Conservation (phyloP, 2,888 invertebrate genomes). For the Catonia carolina region DNA sequence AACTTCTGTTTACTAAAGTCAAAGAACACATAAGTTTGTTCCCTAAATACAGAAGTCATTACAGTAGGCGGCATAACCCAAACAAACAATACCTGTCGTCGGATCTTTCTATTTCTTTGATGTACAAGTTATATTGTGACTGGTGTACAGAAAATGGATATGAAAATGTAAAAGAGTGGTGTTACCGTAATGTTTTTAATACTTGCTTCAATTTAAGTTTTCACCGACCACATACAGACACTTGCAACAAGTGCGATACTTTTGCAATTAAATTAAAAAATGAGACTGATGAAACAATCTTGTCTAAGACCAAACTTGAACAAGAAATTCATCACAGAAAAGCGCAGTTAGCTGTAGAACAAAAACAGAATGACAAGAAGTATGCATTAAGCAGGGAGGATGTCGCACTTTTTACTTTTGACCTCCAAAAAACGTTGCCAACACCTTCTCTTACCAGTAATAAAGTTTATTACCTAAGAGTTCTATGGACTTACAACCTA, state of each 20-base stretch:
- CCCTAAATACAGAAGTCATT: constrained; percentile 6
- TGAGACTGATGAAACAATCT: neutral
- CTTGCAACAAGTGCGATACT: neutral
- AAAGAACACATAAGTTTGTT: neutral
- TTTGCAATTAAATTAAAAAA: constrained; percentile 1
- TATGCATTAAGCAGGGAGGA: no score
- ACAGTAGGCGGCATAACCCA: constrained; percentile 1
- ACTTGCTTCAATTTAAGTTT: constrained; percentile 2
- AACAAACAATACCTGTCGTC: neutral
- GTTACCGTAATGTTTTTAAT: constrained; percentile 1
- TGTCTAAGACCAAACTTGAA: constrained; percentile 1
- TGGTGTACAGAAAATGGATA: constrained; percentile 6
- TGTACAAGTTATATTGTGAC: neutral
- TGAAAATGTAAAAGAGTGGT: constrained; percentile 3
- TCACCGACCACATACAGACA: constrained; percentile 1
- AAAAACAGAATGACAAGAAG: constrained; percentile 4
- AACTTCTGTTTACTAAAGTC: neutral
- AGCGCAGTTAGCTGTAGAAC: constrained; percentile 2
- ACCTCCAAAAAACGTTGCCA: constrained; percentile 34
- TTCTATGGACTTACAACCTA: constrained; percentile 35
- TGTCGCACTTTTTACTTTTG: neutral
- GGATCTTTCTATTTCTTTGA: neutral
- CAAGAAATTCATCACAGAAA: neutral
- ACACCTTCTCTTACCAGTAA: constrained; percentile 36
- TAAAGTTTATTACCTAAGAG: constrained; percentile 37